Conservation (phyloP, 2,888 invertebrate genomes). For the Phyto melanocephala region DNA sequence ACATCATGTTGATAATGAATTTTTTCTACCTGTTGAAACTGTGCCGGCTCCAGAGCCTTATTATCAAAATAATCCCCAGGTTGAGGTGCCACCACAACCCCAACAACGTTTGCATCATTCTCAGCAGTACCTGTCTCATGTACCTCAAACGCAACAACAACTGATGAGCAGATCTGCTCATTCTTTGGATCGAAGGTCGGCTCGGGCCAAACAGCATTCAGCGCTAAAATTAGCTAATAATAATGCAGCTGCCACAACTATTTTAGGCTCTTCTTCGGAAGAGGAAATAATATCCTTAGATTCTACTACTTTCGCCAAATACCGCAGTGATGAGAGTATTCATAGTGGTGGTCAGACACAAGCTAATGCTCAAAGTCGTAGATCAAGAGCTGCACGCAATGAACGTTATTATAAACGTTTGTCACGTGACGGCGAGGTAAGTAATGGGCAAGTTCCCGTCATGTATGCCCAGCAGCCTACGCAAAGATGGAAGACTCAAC, state of each 20-base stretch:
- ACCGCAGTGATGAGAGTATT: slow-evolving; percentile 85
- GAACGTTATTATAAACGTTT: slow-evolving; percentile 89
- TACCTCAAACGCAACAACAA: slow-evolving; percentile 61
- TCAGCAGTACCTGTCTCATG: slow-evolving; percentile 62
- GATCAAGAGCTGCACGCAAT: slow-evolving; percentile 86
- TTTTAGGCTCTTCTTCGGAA: slow-evolving; percentile 67
- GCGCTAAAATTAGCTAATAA: slow-evolving; percentile 68
- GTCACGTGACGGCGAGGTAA: slow-evolving; percentile 84
- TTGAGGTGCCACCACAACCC: slow-evolving; percentile 18
- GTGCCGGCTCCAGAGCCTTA: slow-evolving; percentile 70
- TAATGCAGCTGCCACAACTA: slow-evolving; percentile 68
- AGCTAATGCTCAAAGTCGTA: slow-evolving; percentile 81
- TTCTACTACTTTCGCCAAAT: slow-evolving; percentile 84
- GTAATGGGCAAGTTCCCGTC: slow-evolving; percentile 73
- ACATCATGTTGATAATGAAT: slow-evolving; percentile 78
- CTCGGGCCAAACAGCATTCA: slow-evolving; percentile 30
- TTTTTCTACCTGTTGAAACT: slow-evolving; percentile 76
- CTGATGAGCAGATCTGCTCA: slow-evolving; percentile 71
- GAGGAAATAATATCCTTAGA: slow-evolving; percentile 82
- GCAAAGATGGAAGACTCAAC: slow-evolving; percentile 79
- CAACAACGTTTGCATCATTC: slow-evolving; percentile 62
- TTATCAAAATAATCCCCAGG: slow-evolving; percentile 66
- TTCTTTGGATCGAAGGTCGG: slow-evolving; percentile 73
- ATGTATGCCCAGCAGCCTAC: slow-evolving; percentile 78
- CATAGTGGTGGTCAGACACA: slow-evolving; percentile 80